These are phyloP conservation scores for Archivesica marissinica DNA, from an alignment of 1,140 invertebrate species.

Conservation along the genomic window DNA sequence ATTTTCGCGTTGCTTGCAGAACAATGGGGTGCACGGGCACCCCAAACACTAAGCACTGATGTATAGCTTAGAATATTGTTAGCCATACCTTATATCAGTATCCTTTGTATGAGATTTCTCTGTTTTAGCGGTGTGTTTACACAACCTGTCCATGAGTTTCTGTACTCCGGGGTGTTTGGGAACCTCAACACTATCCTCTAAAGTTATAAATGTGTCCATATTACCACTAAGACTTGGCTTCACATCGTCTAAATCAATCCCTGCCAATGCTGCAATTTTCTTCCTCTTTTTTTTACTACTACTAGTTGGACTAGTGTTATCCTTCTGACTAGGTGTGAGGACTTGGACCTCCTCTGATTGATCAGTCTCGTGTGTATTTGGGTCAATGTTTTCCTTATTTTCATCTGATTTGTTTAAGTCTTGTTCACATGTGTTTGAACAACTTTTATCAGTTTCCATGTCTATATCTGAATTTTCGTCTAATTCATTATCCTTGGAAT, in stretches of 20 bases:
- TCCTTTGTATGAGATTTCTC: constrained; percentile 64
- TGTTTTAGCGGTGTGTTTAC: constrained; percentile 65
- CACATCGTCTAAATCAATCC: constrained; percentile 51
- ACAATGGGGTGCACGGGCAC: too few species aligned
- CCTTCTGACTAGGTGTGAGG: not conserved
- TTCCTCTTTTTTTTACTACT: constrained; percentile 37
- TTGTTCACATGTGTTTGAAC: not conserved
- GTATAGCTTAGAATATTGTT: too few species aligned
- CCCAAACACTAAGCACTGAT: too few species aligned
- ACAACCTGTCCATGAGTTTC: constrained; percentile 68
- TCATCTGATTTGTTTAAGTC: constrained; percentile 21
- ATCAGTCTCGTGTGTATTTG: not conserved
- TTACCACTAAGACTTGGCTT: constrained; percentile 65
- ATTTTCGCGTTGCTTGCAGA: too few species aligned
- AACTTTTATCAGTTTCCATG: not conserved
- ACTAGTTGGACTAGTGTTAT: constrained; percentile 39
- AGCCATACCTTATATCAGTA: constrained; percentile 69
- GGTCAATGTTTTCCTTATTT: constrained; percentile 45
- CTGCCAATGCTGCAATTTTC: constrained; percentile 36
- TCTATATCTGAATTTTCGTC: constrained; percentile 1
- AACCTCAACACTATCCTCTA: constrained; percentile 42
- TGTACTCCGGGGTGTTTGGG: constrained; percentile 57
- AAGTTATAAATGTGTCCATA: constrained; percentile 57
- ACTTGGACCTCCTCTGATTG: not conserved
- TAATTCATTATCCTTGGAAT: not conserved